Percentiles rank a stretch among this genome's conserved stretches.
phyloP scores from a whole-genome alignment of 1,140 invertebrate genomes.

The Philopotamus ludificatus region DNA sequence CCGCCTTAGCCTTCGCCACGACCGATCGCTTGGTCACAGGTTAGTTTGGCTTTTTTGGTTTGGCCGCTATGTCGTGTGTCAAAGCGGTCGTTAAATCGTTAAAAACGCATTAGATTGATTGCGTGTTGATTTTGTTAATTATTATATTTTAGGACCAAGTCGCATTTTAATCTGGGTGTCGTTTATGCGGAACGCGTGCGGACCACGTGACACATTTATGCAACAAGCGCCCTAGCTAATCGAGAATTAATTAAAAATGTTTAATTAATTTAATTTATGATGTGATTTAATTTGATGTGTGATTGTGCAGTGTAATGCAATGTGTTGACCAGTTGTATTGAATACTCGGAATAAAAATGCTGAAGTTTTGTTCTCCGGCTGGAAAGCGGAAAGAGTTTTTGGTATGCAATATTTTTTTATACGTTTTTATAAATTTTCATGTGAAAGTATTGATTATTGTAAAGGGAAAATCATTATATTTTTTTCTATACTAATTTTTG shows the following conservation, averaged over 20 bases:
- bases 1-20: conserved; percentile 10
- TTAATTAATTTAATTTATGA: no score
- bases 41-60: conserved; percentile 12
- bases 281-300: conserved; percentile 8
- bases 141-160: no score
- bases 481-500: no score
- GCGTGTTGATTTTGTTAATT: no score
- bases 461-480: no score
- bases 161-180: no score
- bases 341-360: conserved; percentile 51
- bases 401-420: conserved; percentile 45
- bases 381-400: conserved; percentile 59
- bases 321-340: not conserved
- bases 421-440: not conserved
- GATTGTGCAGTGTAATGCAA: not conserved
- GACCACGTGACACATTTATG: no score
- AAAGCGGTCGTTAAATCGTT: no score
- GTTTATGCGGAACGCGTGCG: no score
- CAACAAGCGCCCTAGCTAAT: no score
- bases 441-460: not conserved
- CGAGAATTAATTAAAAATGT: no score
- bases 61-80: conserved; percentile 7
- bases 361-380: conserved; percentile 68
- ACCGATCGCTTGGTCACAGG: conserved; percentile 11
- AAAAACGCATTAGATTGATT: no score